Base-by-base conservation (phyloP, 2,113 vertebrate species). In the Dicrurus megarhynchus region DNA sequence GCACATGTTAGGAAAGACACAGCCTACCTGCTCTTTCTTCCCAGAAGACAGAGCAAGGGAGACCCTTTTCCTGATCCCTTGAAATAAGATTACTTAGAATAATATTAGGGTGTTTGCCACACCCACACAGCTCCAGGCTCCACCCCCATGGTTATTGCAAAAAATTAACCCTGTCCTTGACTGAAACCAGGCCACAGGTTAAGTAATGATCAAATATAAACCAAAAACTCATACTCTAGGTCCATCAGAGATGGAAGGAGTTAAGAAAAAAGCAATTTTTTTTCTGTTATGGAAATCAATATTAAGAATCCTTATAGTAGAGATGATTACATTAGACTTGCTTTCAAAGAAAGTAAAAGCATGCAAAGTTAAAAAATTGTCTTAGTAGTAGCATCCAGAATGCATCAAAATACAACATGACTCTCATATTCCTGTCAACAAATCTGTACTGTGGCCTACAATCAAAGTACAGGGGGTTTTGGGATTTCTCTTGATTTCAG, bases 381-480 rank as follows among this genome's bases (percentile, higher is more conserved):
- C 6, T 56, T 84, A 22, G 30, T 33, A n/a, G 7, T 32, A 64
- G 30, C 3, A 0, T 55, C 30, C 50, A 74, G 33, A 41, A 70
- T 56, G 4, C 23, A 61, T 24, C 16, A 10, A 53, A 78, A 41
- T 74, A 39, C 24, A 50, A 32, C 23, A 24, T 9, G 10, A 44
- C 26, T 53, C 4, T 53, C 4, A 6, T 63, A 64, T 60, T 87
- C 24, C 24, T 87, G 23, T 13, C 32, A 42, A 47, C 0, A 7
- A 71, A 42, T 6, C 39, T 65, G 26, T 33, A 7, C 7, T 20
- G 3, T 44, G 26, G 8, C 11, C 17, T 67, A 27, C 19, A 79
- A 16, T 23, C 10, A 30, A 53, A 71, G 3, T 12, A 20, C 10
- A 46, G 11, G 2, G 1, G 0, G 3, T 6, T 63, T 63, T 4